Conservation (phyloP, 2,113 vertebrate species). For the Alligator sinensis region DNA sequence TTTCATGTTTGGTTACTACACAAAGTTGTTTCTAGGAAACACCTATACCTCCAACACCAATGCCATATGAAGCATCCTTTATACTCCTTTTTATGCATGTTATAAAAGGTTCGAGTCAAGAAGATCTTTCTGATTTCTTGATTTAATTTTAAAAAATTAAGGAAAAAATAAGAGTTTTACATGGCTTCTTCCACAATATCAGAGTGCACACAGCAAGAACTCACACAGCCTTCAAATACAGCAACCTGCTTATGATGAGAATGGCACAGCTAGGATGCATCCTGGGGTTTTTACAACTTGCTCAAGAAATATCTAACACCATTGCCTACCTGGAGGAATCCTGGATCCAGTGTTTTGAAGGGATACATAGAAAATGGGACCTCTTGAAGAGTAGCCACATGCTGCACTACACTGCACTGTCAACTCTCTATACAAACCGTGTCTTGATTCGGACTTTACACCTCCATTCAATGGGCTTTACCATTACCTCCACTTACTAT, state of each 20-base stretch:
- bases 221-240: fast-evolving
- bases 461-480: too few relatives aligned
- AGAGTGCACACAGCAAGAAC: neutral
- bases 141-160: neutral
- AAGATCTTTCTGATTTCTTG: neutral
- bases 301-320: neutral
- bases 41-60: neutral
- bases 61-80: neutral
- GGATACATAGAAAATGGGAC: neutral
- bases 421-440: neutral
- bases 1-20: neutral
- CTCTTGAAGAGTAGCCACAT: neutral
- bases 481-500: too few relatives aligned
- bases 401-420: neutral
- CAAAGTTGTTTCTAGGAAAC: neutral
- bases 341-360: neutral
- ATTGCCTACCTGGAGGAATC: neutral
- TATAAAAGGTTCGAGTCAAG: neutral
- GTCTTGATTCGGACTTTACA: neutral
- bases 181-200: neutral
- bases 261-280: neutral
- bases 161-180: fast-evolving
- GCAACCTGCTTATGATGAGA: neutral
- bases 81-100: neutral
- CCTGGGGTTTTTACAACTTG: neutral